Percentiles rank a stretch among this genome's conserved stretches.
Conservation (phyloP, 1,140 invertebrate genomes). For the Drosophila tani region DNA sequence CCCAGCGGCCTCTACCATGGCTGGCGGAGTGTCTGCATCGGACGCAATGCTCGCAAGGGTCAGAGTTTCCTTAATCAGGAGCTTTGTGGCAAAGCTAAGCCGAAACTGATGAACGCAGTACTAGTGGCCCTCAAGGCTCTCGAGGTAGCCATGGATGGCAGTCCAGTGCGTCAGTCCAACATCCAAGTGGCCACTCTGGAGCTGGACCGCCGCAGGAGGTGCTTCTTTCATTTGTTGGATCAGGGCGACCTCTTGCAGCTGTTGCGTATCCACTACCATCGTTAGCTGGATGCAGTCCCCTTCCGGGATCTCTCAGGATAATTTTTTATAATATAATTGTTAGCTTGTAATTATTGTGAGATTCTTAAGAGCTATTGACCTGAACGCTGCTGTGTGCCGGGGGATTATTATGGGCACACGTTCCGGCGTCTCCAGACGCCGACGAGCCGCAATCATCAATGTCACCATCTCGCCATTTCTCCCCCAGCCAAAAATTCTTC, state of each 20-base stretch:
- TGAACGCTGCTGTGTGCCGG: slow-evolving; percentile 13
- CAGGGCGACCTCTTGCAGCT: slow-evolving; percentile 92
- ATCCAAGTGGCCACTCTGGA: slow-evolving; percentile 96
- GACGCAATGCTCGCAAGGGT: slow-evolving; percentile 96
- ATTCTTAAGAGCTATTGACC: background rate
- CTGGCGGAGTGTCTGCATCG: slow-evolving; percentile 99
- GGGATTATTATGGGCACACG: slow-evolving; percentile 79
- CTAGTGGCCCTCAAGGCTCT: slow-evolving; percentile 97
- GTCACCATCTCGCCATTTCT: slow-evolving; percentile 47
- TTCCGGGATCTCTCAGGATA: background rate
- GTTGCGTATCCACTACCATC: background rate
- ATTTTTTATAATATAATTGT: background rate
- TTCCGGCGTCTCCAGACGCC: slow-evolving; percentile 75
- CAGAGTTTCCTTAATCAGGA: slow-evolving; percentile 99
- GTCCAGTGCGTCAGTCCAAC: slow-evolving; percentile 97
- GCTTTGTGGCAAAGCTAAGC: slow-evolving; percentile 94
- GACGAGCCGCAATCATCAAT: slow-evolving; percentile 77
- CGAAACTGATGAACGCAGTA: slow-evolving; percentile 89
- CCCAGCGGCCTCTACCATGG: slow-evolving; percentile 99
- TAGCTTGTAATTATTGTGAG: background rate
- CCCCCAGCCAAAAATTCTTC: background rate
- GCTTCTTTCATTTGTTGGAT: slow-evolving; percentile 92
- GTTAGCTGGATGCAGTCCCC: no score
- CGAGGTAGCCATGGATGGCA: slow-evolving; percentile 98
- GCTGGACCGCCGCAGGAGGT: slow-evolving; percentile 92